Evolutionary conservation across 2,113 vertebrate genomes (phyloP), one percentile per base, ranked within the genome.

Genomic region (Picathartes gymnocephalus): DNA sequence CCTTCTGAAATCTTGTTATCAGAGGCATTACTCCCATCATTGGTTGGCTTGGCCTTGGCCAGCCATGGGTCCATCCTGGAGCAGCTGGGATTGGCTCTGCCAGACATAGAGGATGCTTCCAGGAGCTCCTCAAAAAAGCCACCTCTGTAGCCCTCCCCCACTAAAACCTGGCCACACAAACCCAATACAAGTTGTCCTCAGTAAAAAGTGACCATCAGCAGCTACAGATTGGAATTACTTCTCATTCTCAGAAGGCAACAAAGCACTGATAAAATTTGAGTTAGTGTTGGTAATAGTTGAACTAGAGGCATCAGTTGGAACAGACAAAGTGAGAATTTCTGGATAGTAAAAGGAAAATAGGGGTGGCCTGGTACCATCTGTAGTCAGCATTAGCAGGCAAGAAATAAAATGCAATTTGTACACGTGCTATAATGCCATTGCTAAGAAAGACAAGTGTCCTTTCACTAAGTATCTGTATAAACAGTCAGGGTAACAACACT

Each of bases 241-340:
- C 44, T 56, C 48, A 12, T 40, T 70, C 65, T 25, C 69, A 65
- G 19, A 0, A 33, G 15, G 48, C 16, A 58, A 60, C 44, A 45
- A 50, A 16, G 30, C 44, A 45, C 11, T 31, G 23, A 14, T 30
- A 65, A 60, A 86, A 50, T 1, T 15, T 5, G 33, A 60, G 11
- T 28, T 64, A 42, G 0, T 31, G 6, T 20, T 53, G 13, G 0
- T 40, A 68, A 54, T 15, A 48, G 56, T 1, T 15, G 1, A 74
- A 57, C 17, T 22, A 37, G 9, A 44, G 47, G 28, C 39, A 61
- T 21, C 66, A 47, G 27, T 27, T 11, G 10, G 35, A 82, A 73
- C 4, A 48, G 23, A 30, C 10, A 42, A 30, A 64, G 35, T 42
- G 23, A 71, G 37, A 54, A 45, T 54, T 71, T 76, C 22, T 50